These are phyloP conservation scores for Dunckerocampus dactyliophorus DNA, from an alignment of 2,113 vertebrate genomes.

Conservation along the genomic window DNA sequence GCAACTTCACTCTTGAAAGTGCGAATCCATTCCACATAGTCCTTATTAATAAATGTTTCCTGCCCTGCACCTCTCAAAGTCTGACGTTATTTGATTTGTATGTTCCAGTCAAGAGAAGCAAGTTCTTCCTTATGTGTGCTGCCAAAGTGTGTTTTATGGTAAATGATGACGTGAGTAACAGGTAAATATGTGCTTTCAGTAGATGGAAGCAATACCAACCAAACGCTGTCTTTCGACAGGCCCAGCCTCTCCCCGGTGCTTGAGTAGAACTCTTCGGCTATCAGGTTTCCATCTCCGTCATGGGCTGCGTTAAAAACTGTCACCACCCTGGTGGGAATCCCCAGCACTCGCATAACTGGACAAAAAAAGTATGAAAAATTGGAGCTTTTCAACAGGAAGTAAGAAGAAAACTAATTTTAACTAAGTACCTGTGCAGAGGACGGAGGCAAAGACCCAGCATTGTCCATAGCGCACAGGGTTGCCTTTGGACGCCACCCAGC, in stretches of 20 bases:
- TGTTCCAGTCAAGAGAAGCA: too few species aligned
- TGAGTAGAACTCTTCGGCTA: constrained; percentile 47
- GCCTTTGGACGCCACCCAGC: constrained; percentile 38
- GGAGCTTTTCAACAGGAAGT: neutral
- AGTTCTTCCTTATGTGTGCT: neutral
- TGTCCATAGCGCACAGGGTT: constrained; percentile 58
- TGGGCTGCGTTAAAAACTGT: constrained; percentile 61
- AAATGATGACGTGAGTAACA: neutral
- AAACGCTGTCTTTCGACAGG: constrained; percentile 53
- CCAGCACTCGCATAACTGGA: constrained; percentile 58
- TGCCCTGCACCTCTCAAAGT: neutral
- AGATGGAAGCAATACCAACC: constrained; percentile 28
- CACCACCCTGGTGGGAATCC: constrained; percentile 61
- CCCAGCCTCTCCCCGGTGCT: constrained; percentile 44
- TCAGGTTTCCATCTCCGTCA: constrained; percentile 38
- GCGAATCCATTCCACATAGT: neutral
- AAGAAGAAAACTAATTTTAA: too few species aligned
- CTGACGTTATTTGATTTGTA: neutral
- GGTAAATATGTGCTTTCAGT: too few species aligned
- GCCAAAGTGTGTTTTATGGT: neutral
- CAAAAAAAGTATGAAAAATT: neutral
- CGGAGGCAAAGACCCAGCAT: constrained; percentile 59
- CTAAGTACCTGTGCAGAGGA: constrained; percentile 59
- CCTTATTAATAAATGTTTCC: neutral
- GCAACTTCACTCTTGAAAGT: neutral